Evolutionary conservation across 2,113 vertebrate genomes (phyloP).

Genomic region (Neofelis nebulosa): DNA sequence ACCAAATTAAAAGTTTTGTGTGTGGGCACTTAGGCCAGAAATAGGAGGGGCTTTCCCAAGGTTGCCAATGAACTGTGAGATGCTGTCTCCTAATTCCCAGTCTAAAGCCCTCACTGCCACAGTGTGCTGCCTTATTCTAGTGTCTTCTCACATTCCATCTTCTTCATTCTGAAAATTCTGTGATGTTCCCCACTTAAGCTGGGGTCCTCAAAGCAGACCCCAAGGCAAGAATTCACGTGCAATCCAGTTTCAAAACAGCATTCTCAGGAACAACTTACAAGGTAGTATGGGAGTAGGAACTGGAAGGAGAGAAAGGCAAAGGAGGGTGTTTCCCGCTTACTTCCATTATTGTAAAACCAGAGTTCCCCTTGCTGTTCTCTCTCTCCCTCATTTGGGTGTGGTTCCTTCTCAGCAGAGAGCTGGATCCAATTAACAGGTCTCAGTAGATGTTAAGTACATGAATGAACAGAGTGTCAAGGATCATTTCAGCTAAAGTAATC

Average conservation of each 20-base stretch:
- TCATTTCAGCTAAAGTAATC: background rate
- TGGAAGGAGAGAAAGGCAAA: background rate
- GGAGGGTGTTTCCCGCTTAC: background rate
- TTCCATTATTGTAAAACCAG: background rate
- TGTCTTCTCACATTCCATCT: background rate
- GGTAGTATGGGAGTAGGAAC: background rate
- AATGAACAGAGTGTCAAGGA: background rate
- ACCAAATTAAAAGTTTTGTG: background rate
- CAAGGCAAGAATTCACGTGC: background rate
- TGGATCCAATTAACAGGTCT: background rate
- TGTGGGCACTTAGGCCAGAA: background rate
- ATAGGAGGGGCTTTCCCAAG: background rate
- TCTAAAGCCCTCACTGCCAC: background rate
- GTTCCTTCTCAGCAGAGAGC: background rate
- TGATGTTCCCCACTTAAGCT: background rate
- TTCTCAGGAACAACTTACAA: background rate
- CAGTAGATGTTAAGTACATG: background rate
- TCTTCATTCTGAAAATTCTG: background rate
- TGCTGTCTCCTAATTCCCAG: background rate
- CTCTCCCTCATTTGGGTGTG: background rate
- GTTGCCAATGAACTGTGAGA: background rate
- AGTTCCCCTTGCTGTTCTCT: background rate
- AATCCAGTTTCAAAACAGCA: background rate
- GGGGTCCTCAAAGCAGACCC: background rate
- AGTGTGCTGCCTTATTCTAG: background rate